Evolutionary conservation across 2,888 invertebrate genomes (phyloP).

Genomic region (Leucoma salicis): DNA sequence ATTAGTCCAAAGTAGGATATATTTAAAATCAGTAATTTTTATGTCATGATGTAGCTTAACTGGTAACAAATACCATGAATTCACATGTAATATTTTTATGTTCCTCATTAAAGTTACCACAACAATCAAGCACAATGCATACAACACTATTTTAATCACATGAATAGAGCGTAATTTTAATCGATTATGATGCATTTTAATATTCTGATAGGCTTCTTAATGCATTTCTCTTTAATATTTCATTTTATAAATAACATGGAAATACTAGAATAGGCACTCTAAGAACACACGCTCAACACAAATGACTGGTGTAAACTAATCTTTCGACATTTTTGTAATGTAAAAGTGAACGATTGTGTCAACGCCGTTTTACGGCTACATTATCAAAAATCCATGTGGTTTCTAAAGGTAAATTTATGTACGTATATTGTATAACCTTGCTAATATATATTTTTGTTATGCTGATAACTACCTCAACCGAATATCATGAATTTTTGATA

Average conservation of each 20-base stretch:
- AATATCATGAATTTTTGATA: too few relatives aligned
- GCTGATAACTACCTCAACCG: too few relatives aligned
- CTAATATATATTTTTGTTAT: too few relatives aligned
- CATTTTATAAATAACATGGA: not conserved
- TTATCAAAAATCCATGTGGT: too few relatives aligned
- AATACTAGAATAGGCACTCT: not conserved
- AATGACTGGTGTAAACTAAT: not conserved
- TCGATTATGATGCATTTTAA: not conserved
- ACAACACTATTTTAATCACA: not conserved
- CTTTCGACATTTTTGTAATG: not conserved
- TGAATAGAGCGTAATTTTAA: not conserved
- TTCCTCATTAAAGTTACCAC: not conserved
- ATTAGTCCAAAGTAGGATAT: conserved; percentile 58
- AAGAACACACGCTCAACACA: not conserved
- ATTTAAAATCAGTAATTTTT: conserved; percentile 34
- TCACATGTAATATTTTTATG: not conserved
- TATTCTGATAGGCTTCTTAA: not conserved
- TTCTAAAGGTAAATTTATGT: too few relatives aligned
- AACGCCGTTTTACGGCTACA: not conserved
- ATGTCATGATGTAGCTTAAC: not conserved
- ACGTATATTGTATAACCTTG: too few relatives aligned
- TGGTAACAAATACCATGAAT: not conserved
- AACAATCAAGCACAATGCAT: not conserved
- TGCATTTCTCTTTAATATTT: not conserved
- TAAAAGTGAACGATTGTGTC: not conserved